Conservation (phyloP, 64 coral and sea anemone species). For the Stichodactyla helianthus region DNA sequence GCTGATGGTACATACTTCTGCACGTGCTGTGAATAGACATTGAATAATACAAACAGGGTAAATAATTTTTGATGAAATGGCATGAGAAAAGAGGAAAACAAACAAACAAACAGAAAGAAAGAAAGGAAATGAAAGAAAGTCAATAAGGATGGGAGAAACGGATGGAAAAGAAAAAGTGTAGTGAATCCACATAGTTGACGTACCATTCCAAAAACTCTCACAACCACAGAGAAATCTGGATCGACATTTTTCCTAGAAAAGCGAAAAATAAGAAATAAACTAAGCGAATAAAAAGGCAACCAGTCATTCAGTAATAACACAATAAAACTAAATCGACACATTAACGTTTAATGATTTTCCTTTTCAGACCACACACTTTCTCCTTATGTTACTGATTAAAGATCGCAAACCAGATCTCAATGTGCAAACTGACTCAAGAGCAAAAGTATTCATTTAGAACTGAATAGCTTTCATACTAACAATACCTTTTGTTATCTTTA, state of each 20-base stretch:
- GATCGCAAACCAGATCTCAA: too few species aligned
- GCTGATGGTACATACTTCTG: conserved; percentile 35
- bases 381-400: too few species aligned
- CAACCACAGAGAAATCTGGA: conserved; percentile 71
- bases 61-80: not conserved
- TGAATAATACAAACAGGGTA: too few species aligned
- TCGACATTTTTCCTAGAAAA: conserved; percentile 67
- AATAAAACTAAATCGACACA: too few species aligned
- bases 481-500: too few species aligned
- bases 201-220: conserved; percentile 89
- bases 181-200: not conserved
- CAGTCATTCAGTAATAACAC: not conserved
- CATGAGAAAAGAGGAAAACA: not conserved
- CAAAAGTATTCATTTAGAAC: too few species aligned
- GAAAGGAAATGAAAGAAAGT: not conserved
- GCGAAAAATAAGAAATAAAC: not conserved
- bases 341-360: too few species aligned
- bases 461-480: too few species aligned
- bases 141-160: not conserved
- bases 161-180: not conserved
- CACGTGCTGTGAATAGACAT: conserved; percentile 64
- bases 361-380: too few species aligned
- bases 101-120: not conserved
- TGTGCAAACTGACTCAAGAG: too few species aligned
- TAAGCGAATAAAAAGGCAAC: not conserved